Base-by-base conservation (phyloP, 2,888 invertebrate genomes). In the Spilosoma lubricipeda region DNA sequence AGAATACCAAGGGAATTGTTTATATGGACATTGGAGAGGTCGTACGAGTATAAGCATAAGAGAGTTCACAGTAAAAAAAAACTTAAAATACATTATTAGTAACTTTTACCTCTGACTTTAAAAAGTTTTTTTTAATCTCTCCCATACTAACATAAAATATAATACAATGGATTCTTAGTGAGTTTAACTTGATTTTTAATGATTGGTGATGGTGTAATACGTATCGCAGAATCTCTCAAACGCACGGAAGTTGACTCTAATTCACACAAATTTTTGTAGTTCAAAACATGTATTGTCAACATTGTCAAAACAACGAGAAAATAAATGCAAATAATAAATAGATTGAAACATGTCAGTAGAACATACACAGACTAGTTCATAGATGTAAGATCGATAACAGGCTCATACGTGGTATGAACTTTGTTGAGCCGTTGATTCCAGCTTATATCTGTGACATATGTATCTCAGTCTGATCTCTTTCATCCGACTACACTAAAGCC, bases 1-100 rank as follows among this genome's bases (percentile, higher is more conserved):
- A 75, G 79, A 77, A 79, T 81, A 52, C 42, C 67, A 20, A 67
- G 39, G 67, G 67, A 72, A 72, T 67, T 72, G 70, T 72, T 66
- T 69, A 56, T 30, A 67, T 66, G 30, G 52, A 56, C 56, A 65
- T 27, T 27, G 5, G 11, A 68, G 36, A 63, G 30, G 1, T 59
- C 15, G 3, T 59, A 59, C 7, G 18, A 63, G 30, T 15, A 18
- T 63, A 30, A 59, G 4, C 13, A 63, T 63, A 5, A 15, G 18
- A 30, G 30, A 63, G 30, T 18, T 2, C 0, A 15, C 5, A 30
- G 30, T 18, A 7, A 63, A 63, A 63, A 30, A 63, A 30, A 30
- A 30, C 18, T 30, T 30, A 7, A 30, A 15, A 36, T 36, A 36
- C 7, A 36, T 36, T 0, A 36, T 11, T 13, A 27, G 4, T 27